A percentile compares a stretch with the other conserved stretches of the same genome.
Conservation (phyloP, 2,888 invertebrate genomes). For the Ormyrus pomaceus region DNA sequence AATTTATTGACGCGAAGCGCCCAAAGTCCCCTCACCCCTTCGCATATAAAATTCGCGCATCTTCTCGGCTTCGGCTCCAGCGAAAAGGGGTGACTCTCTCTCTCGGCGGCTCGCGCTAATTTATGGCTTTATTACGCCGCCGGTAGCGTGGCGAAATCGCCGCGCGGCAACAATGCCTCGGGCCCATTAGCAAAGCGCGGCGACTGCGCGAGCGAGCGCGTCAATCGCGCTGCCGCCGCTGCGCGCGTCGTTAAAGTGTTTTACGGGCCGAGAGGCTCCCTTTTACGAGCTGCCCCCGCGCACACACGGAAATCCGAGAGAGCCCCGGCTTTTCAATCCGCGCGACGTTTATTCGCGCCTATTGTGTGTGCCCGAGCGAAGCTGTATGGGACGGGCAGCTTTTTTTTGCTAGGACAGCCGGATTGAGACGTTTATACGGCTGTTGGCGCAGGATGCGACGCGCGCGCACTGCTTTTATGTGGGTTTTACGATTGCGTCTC, state of each 20-base stretch:
- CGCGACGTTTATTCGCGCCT: conserved; percentile 37
- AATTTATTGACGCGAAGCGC: too few species aligned
- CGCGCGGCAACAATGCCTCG: not conserved
- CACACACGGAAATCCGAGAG: conserved; percentile 36
- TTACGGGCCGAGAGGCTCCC: conserved; percentile 28
- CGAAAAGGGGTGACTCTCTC: too few species aligned
- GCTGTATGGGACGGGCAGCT: not conserved
- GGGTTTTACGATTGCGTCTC: too few species aligned
- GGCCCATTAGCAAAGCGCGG: conserved; percentile 24
- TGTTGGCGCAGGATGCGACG: not conserved
- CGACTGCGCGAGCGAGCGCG: conserved; percentile 15
- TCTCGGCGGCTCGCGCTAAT: not conserved
- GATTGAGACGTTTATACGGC: conserved; percentile 41
- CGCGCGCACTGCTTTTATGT: too few species aligned
- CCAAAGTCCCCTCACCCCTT: too few species aligned
- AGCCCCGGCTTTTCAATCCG: conserved; percentile 50
- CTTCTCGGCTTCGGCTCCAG: too few species aligned
- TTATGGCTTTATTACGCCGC: conserved; percentile 37
- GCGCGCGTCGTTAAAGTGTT: conserved; percentile 55
- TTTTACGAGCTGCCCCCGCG: conserved; percentile 8
- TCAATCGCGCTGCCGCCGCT: conserved; percentile 9
- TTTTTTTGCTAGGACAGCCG: not conserved
- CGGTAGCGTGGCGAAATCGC: not conserved
- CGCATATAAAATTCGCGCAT: too few species aligned
- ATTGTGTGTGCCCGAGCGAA: too few species aligned